phyloP scores from a whole-genome alignment of 2,888 invertebrate species.

The Elmis aenea region DNA sequence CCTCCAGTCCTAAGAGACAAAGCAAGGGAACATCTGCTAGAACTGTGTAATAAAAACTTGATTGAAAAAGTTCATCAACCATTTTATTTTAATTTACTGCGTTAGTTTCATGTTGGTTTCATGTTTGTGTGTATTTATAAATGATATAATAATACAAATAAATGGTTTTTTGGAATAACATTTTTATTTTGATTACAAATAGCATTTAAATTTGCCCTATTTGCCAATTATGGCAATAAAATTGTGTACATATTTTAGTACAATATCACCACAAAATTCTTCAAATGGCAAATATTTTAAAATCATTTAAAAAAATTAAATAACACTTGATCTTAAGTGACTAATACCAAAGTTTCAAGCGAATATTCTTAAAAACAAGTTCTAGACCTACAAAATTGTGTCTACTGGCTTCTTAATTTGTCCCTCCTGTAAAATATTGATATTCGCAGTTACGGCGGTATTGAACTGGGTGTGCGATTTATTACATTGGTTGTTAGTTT shows the following conservation, averaged over 20 bases:
- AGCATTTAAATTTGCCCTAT: no score
- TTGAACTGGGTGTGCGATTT: constrained; percentile 9
- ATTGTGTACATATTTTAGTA: no score
- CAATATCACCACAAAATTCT: neutral
- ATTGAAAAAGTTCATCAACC: constrained; percentile 9
- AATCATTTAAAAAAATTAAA: no score
- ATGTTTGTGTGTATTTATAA: no score
- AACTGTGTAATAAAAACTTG: constrained; percentile 9
- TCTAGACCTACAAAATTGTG: neutral
- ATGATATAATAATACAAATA: no score
- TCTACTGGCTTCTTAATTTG: neutral
- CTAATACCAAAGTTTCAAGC: no score
- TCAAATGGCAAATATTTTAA: neutral
- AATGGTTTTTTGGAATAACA: no score
- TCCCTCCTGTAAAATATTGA: neutral
- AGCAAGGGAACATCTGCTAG: constrained; percentile 4
- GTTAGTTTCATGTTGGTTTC: no score
- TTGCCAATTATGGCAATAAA: no score
- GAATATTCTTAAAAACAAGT: neutral
- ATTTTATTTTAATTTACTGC: constrained; percentile 3
- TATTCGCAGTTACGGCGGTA: constrained; percentile 8
- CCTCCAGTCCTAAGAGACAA: constrained; percentile 1
- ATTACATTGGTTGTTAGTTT: no score
- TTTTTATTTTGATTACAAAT: no score
- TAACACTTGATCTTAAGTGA: no score